phyloP scores from a whole-genome alignment of 2,113 vertebrate genomes.

The Nipponia nippon region DNA sequence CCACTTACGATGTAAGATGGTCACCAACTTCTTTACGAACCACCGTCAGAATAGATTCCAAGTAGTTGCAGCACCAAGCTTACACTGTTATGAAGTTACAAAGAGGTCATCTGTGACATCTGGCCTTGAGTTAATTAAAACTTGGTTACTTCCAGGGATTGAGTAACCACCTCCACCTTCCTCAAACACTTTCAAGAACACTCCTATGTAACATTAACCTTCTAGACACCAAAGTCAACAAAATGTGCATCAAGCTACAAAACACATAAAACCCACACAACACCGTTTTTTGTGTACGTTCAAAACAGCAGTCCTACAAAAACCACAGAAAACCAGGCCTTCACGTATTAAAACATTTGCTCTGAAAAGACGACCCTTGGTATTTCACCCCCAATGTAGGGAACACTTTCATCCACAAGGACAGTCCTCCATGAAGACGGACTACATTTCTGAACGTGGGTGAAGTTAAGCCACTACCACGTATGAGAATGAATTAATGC shows the following conservation, averaged over 20 bases:
- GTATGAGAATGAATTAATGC: neutral
- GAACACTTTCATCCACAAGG: neutral
- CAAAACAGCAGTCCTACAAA: neutral
- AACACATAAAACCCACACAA: neutral
- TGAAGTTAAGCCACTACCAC: neutral
- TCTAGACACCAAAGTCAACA: neutral
- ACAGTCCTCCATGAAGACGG: neutral
- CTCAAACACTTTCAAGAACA: neutral
- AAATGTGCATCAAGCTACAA: neutral
- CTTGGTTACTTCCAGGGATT: neutral
- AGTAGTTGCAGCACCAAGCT: neutral
- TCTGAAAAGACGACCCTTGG: neutral
- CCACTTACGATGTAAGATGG: neutral
- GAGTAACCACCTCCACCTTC: neutral
- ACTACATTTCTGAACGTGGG: neutral
- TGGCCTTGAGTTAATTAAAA: neutral
- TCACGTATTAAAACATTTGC: neutral
- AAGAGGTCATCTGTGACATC: neutral
- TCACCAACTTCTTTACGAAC: neutral
- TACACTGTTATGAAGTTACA: accelerated
- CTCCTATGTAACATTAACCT: neutral
- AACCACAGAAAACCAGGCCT: neutral
- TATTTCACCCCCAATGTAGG: neutral
- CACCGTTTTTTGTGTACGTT: neutral
- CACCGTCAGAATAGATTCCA: neutral